Evolutionary conservation across 2,113 vertebrate species (phyloP), one percentile per base, ranked within the genome.

Genomic region (Rhinogobius similis): DNA sequence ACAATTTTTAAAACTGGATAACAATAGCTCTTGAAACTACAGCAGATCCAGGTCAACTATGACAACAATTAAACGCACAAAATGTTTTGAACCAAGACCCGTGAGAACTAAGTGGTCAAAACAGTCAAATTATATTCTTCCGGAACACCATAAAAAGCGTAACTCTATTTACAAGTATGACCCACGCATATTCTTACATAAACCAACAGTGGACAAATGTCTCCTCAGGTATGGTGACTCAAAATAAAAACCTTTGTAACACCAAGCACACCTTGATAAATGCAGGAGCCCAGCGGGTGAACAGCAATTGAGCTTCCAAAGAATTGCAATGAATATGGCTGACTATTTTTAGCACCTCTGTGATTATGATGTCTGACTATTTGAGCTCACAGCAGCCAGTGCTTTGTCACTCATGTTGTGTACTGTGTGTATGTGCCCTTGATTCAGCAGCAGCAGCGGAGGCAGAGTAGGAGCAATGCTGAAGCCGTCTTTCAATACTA

Each of bases 271-370:
- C 64, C 50, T 32, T 64, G 24, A 68, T 62, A 71, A 70, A 84
- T 75, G 55, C 74, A 62, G 23, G 4, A 70, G 39, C 39, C 16
- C 9, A 12, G 2, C 41, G 41, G 39, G 68, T 20, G 67, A 78
- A 65, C 68, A 67, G 38, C 58, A 82, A 69, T 68, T 52, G 8
- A 82, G 80, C 68, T 80, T 81, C 79, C 41, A 23, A 72, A 82
- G 74, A 65, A 73, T 72, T 82, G 73, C 86, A 82, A 72, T 77
- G 75, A 88, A 86, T 76, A 75, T 11, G 43, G 38, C 24, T 9
- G 39, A 70, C 76, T 90, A 87, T 91, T 91, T 91, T 87, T 87
- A 87, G 83, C 76, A 73, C 39, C 64, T 85, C 83, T 85, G 67
- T 86, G 79, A 88, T 88, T 89, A 83, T 86, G 79, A 90, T 84